A percentile compares a stretch with the other conserved stretches of the same genome.
phyloP scores from a whole-genome alignment of 2,888 invertebrate species.

The Troides helena region DNA sequence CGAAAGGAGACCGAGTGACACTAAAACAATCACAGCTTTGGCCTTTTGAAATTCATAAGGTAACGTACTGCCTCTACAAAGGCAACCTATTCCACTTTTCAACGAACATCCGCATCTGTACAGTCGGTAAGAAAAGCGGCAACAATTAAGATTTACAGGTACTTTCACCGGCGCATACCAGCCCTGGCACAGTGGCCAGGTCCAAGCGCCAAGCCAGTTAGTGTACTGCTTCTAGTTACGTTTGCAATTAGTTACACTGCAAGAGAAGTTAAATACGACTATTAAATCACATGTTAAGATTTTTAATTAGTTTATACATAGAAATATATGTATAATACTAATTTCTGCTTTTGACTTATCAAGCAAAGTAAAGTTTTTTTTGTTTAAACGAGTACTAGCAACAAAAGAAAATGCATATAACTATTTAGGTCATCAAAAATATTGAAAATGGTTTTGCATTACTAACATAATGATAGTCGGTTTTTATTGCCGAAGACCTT shows the following conservation, averaged over 20 bases:
- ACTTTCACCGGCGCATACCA: slow-evolving; percentile 31
- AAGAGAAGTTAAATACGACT: background rate
- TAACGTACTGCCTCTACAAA: slow-evolving; percentile 3
- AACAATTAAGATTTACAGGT: slow-evolving; percentile 37
- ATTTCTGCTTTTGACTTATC: too few species aligned
- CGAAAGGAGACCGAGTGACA: background rate
- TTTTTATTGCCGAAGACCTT: too few species aligned
- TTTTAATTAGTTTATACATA: too few species aligned
- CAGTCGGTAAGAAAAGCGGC: slow-evolving; percentile 31
- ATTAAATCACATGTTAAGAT: background rate
- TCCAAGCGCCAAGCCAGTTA: slow-evolving; percentile 49
- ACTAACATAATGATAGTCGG: too few species aligned
- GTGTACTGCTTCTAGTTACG: background rate
- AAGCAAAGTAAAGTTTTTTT: background rate
- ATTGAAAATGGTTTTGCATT: too few species aligned
- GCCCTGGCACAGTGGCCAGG: slow-evolving; percentile 54
- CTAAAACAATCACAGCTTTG: slow-evolving; percentile 2
- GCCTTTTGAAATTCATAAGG: slow-evolving; percentile 6
- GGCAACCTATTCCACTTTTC: slow-evolving; percentile 21
- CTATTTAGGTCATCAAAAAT: too few species aligned
- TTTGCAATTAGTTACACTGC: background rate
- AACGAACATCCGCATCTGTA: slow-evolving; percentile 8
- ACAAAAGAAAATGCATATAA: too few species aligned
- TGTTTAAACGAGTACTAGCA: too few species aligned
- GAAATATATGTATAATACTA: too few species aligned